Conservation (phyloP, 35 echinoderm and acorn worm species). For the Heliocidaris tuberculata region DNA sequence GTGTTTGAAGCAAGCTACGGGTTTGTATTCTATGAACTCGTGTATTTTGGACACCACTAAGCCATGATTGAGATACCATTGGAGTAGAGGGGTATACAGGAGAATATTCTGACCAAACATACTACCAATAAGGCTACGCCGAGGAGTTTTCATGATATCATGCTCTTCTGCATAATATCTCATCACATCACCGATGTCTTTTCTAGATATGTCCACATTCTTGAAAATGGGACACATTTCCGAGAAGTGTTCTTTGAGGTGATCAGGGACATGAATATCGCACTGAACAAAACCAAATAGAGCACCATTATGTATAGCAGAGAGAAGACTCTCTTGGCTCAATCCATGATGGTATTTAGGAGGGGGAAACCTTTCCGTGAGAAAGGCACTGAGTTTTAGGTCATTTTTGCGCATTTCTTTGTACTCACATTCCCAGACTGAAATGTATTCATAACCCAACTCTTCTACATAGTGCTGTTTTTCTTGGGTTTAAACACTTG, state of each 20-base stretch:
- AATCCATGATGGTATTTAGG: slow-evolving; percentile 14
- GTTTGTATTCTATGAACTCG: slow-evolving; percentile 52
- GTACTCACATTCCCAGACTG: slow-evolving; percentile 52
- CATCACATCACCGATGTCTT: slow-evolving; percentile 70
- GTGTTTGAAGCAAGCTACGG: slow-evolving; percentile 38
- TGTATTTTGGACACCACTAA: slow-evolving; percentile 45
- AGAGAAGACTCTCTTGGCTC: neutral
- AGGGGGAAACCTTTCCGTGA: neutral
- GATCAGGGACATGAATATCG: slow-evolving; percentile 44
- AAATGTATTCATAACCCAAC: slow-evolving; percentile 16
- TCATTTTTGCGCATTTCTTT: neutral
- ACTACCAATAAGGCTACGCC: slow-evolving; percentile 55
- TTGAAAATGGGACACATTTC: slow-evolving; percentile 85
- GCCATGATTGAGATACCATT: slow-evolving; percentile 56
- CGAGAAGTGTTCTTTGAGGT: slow-evolving; percentile 48
- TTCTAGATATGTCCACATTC: slow-evolving; percentile 43
- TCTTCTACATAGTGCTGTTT: slow-evolving; percentile 13
- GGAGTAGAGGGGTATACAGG: slow-evolving; percentile 45
- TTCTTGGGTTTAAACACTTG: slow-evolving; percentile 46
- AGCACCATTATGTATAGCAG: neutral
- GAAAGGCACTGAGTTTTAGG: slow-evolving; percentile 14
- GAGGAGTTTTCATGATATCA: slow-evolving; percentile 28
- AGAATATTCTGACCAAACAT: slow-evolving; percentile 57
- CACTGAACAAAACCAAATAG: slow-evolving; percentile 60
- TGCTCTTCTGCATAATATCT: slow-evolving; percentile 27